Conservation (phyloP, 2,113 vertebrate genomes). For the Gymnogyps californianus region DNA sequence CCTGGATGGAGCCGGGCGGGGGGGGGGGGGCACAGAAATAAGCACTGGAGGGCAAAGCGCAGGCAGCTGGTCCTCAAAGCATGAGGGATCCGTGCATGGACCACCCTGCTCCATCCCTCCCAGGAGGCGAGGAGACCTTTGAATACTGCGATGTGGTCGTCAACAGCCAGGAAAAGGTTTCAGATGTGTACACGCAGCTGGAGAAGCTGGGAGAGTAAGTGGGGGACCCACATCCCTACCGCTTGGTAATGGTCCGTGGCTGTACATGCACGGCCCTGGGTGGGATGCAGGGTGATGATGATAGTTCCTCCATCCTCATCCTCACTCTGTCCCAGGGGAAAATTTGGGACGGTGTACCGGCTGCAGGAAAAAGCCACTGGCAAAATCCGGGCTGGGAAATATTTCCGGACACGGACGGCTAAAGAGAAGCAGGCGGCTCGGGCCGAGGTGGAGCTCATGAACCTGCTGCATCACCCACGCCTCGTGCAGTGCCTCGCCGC, state of each 20-base stretch:
- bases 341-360: slow-evolving; percentile 80
- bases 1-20: not conserved
- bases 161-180: slow-evolving; percentile 72
- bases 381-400: slow-evolving; percentile 80
- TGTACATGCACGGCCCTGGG: fast-evolving
- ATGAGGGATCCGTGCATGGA: not conserved
- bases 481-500: slow-evolving; percentile 83
- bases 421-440: slow-evolving; percentile 72
- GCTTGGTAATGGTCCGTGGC: fast-evolving
- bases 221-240: fast-evolving
- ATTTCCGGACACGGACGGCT: slow-evolving; percentile 67
- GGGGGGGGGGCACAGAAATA: not conserved
- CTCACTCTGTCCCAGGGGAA: slow-evolving; percentile 68
- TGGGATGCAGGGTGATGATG: not conserved
- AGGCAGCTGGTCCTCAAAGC: not conserved
- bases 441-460: slow-evolving; percentile 85
- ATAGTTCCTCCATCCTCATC: not conserved
- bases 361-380: slow-evolving; percentile 78
- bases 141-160: slow-evolving; percentile 50
- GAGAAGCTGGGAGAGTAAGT: slow-evolving; percentile 87
- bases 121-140: slow-evolving; percentile 46
- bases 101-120: not conserved
- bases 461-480: slow-evolving; percentile 79
- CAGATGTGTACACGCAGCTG: slow-evolving; percentile 74
- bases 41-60: not conserved